phyloP scores from a whole-genome alignment of 2,113 vertebrate species.

The Sialia sialis region DNA sequence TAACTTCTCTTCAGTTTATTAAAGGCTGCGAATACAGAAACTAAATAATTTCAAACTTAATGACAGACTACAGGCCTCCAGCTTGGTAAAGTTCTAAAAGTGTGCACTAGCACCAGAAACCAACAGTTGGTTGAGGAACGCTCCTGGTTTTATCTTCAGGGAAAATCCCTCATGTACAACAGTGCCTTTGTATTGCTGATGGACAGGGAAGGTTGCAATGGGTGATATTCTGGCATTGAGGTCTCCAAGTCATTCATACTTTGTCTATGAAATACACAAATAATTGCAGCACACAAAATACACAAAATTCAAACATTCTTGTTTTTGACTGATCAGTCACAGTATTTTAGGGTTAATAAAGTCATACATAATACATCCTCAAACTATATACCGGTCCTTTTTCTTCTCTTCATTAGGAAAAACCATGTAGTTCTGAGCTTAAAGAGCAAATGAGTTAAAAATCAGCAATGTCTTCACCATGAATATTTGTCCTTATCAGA shows the following conservation, averaged over 20 bases:
- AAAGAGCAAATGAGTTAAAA: neutral
- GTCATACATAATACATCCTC: neutral
- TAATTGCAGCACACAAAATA: neutral
- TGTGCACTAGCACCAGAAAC: neutral
- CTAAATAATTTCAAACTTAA: neutral
- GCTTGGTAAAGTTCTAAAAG: neutral
- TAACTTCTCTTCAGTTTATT: neutral
- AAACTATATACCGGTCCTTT: neutral
- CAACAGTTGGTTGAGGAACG: neutral
- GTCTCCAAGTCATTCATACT: neutral
- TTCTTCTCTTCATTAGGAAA: neutral
- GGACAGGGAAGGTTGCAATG: neutral
- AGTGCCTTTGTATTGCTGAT: neutral
- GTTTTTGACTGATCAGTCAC: neutral
- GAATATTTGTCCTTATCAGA: conserved; percentile 3
- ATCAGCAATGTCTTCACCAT: neutral
- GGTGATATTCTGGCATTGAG: neutral
- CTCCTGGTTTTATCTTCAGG: neutral
- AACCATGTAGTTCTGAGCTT: neutral
- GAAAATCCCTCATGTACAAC: neutral
- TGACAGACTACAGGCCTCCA: neutral
- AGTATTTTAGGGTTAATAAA: neutral
- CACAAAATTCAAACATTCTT: neutral
- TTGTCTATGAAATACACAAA: neutral
- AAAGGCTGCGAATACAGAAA: neutral